These are phyloP conservation scores for Aphaenogaster floridana DNA, from an alignment of 1,140 invertebrate genomes.

Conservation along the genomic window DNA sequence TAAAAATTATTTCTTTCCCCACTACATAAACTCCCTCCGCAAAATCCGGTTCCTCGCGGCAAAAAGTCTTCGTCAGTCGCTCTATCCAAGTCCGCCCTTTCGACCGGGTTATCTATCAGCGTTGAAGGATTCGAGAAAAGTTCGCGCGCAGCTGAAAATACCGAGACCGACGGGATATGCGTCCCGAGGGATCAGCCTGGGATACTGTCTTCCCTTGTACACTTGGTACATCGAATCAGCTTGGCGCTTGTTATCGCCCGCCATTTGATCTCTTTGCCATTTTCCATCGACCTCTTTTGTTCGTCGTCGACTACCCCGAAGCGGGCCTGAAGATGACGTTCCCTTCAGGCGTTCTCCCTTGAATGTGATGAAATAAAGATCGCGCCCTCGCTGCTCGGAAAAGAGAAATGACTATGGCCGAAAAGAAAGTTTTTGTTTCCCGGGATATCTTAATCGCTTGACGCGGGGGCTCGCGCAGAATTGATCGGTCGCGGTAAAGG, in stretches of 20 bases:
- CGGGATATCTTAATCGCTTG: conserved; percentile 22
- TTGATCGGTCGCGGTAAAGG: conserved; percentile 2
- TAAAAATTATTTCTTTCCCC: conserved; percentile 47
- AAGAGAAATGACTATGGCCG: not conserved
- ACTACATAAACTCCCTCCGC: conserved; percentile 3
- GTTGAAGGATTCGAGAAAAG: conserved; percentile 61
- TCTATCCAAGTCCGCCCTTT: conserved; percentile 57
- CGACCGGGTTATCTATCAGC: conserved; percentile 67
- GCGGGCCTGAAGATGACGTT: conserved; percentile 28
- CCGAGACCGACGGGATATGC: conserved; percentile 51
- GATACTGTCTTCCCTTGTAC: conserved; percentile 21
- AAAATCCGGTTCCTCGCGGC: not conserved
- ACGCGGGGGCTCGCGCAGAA: not conserved
- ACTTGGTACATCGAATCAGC: conserved; percentile 69
- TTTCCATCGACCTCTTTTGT: conserved; percentile 60
- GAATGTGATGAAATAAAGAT: conserved; percentile 36
- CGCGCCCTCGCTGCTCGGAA: not conserved
- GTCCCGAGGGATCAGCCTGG: conserved; percentile 47
- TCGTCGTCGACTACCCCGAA: not conserved
- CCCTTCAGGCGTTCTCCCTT: not conserved
- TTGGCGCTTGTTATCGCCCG: conserved; percentile 67
- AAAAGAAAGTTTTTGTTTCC: conserved; percentile 16
- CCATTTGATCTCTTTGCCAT: conserved; percentile 70
- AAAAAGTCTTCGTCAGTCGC: conserved; percentile 36
- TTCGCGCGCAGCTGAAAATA: conserved; percentile 61